Percentiles rank a stretch among this genome's conserved stretches.
Evolutionary conservation across 2,797 vertebrate species (phyloP).

Genomic region (Scomberomorus guttatus): DNA sequence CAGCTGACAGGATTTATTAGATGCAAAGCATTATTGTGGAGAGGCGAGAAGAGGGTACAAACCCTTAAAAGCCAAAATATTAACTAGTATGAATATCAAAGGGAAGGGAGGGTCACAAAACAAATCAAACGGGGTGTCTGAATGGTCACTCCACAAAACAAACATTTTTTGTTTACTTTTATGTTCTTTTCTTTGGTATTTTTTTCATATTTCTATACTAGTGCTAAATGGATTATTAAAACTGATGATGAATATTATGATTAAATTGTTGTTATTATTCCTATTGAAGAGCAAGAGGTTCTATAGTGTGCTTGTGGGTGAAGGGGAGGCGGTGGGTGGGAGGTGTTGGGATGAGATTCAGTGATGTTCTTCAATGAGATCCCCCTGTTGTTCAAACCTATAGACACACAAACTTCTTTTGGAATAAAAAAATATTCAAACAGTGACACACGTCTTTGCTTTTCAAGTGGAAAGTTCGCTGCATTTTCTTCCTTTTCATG

Average conservation of each 20-base stretch:
- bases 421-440: constrained; percentile 77
- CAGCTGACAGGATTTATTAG: constrained; percentile 51
- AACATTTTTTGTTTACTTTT: constrained; percentile 70
- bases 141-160: constrained; percentile 58
- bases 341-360: constrained; percentile 42
- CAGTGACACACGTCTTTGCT: constrained; percentile 44
- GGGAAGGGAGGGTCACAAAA: constrained; percentile 76
- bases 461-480: neutral
- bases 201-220: constrained; percentile 86
- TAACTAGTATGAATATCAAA: constrained; percentile 15
- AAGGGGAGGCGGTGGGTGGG: constrained; percentile 19
- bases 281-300: constrained; percentile 70
- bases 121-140: constrained; percentile 46
- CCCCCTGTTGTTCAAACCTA: constrained; percentile 76
- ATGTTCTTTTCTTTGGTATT: constrained; percentile 78
- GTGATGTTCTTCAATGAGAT: constrained; percentile 65
- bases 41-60: constrained; percentile 1
- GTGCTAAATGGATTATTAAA: constrained; percentile 84
- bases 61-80: constrained; percentile 33
- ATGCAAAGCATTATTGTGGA: constrained; percentile 18
- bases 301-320: constrained; percentile 63
- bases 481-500: neutral
- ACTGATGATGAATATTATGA: constrained; percentile 81
- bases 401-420: constrained; percentile 78
- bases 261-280: constrained; percentile 82